Base-by-base conservation (phyloP, 2,888 invertebrate genomes). In the Lepidochrysops patricia region DNA sequence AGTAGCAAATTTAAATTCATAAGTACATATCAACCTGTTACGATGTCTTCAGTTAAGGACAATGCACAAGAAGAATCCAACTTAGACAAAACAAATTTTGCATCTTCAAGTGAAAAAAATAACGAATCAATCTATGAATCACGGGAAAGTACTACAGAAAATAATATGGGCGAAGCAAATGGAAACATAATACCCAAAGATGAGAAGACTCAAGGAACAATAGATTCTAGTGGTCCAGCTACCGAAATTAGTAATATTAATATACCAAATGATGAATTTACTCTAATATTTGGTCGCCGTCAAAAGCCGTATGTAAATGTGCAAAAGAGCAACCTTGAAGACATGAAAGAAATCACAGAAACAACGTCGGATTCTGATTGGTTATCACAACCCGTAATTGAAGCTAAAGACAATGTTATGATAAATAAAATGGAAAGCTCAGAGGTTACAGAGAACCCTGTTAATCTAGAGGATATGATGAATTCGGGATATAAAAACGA, bases 321-420 rank as follows among this genome's bases (percentile, higher is more conserved):
- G 50, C 50, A n/a, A 7, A 50, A 26, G n/a, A 25, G 25, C 60
- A 71, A 71, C 4, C 63, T 70, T 61, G 60, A 62, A 57, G 64
- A 34, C 43, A 69, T 67, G n/a, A 64, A 68, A 57, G 66, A 48
- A 15, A 56, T 57, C 50, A 61, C 43, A 37, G 57, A 15, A 43
- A 43, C 37, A 37, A 4, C 37, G 3, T 15, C 76, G 19, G 80
- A 79, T 62, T 78, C 84, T 4, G 87, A 87, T 68, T 88, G 88
- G 88, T 67, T 87, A 43, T 73, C 80, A 25, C 81, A 80, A 72
- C 57, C 79, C 2, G 76, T 80, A n/a, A 77, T 82, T 25, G 86
- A 85, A 75, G 65, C 81, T 4, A 78, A 72, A 57, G 83, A 80
- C 62, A 71, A 75, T 61, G 78, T 82, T 63, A 67, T 72, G 43